Evolutionary conservation across 2,888 invertebrate species (phyloP), one percentile per base, ranked within the genome.

Genomic region (Drosophila setosimentum): DNA sequence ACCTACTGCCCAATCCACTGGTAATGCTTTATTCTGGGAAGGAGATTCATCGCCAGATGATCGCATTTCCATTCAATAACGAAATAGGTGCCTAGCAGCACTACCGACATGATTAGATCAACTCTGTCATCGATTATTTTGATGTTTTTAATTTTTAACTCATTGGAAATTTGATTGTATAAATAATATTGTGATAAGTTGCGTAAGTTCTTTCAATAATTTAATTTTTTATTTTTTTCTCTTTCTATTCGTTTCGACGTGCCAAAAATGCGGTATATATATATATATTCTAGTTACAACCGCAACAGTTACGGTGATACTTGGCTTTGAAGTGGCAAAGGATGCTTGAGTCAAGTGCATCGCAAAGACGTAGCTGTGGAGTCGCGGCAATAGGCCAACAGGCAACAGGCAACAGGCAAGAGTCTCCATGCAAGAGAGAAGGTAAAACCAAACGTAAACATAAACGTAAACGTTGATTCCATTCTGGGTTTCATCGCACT

Each of bases 301-400:
- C 80, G 77, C 88, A 87, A 87, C 86, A 77, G 83, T 88, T 88
- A 88, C 71, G 88, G 88, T 72, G 80, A 82, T 81, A 83, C 81
- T 85, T 73, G 79, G 85, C 86, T 85, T 80, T 85, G 73, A 71
- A 78, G 86, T 82, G 73, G 60, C 68, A 82, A 68, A 59, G 72
- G 77, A 73, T 78, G 78, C 88, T 87, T 76, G 80, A 86, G 72
- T 86, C 86, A 76, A 87, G 86, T 86, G 86, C 83, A 86, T 64
- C 65, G 67, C 49, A 53, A 61, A 50, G 72, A 61, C 68, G 68
- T 54, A 65, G 71, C 59, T 45, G 53, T 27, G n/a, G 11, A 24
- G 51, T 24, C 4, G 45, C n/a, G 32, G 8, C 49, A 16, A 21
- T 5, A 49, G 27, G 57, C 54, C 21, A 51, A 51, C 62, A 30